These are phyloP conservation scores for Anabacerthia variegaticeps DNA, from an alignment of 2,797 vertebrate species.

Conservation along the genomic window DNA sequence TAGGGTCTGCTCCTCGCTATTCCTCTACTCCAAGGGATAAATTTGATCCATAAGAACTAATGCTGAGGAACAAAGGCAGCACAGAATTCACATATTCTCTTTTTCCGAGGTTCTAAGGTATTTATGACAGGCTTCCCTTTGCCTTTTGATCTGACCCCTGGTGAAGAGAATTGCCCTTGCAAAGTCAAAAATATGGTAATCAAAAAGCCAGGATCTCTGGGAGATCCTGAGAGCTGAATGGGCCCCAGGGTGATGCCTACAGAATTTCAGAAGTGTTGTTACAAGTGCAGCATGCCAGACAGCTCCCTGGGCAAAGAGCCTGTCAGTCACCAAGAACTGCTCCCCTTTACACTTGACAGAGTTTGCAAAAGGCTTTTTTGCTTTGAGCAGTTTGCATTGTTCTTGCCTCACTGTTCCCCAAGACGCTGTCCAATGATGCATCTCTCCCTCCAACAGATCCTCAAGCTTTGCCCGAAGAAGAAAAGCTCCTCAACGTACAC, in stretches of 20 bases:
- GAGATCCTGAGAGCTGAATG: neutral
- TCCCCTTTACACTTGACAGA: neutral
- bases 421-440: neutral
- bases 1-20: neutral
- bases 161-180: neutral
- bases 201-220: neutral
- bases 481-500: constrained; percentile 95
- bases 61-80: neutral
- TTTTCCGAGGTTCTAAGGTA: neutral
- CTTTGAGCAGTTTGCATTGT: neutral
- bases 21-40: neutral
- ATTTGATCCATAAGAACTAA: neutral
- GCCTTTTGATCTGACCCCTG: neutral
- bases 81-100: neutral
- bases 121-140: neutral
- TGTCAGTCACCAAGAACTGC: neutral
- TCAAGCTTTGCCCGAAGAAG: constrained; percentile 98
- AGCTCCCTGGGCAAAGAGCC: neutral
- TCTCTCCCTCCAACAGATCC: constrained; percentile 82
- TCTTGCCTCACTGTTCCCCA: neutral
- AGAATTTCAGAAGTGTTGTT: neutral
- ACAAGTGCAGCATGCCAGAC: neutral
- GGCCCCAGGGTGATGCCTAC: neutral
- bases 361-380: neutral
- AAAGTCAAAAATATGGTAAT: neutral